These are phyloP conservation scores for Dicyrtomina minuta DNA, from an alignment of 2,888 invertebrate genomes.

Conservation along the genomic window DNA sequence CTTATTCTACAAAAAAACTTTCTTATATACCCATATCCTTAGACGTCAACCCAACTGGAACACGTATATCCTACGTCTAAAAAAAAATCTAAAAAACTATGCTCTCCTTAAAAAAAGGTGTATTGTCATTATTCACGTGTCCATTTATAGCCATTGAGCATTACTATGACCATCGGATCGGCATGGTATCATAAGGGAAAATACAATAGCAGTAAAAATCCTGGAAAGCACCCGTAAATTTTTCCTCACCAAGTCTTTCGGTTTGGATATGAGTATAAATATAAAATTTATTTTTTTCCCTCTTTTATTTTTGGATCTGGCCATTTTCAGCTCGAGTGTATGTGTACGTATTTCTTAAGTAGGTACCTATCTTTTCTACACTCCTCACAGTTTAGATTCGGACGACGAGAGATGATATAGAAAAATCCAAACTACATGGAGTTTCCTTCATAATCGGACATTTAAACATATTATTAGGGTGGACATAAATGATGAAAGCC, in stretches of 20 bases:
- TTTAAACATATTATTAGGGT: constrained; percentile 28
- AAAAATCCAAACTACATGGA: constrained; percentile 16
- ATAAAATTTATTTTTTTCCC: neutral
- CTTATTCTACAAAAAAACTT: no score
- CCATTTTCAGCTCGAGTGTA: neutral
- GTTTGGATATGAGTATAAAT: no score
- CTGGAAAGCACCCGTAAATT: no score
- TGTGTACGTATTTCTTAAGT: neutral
- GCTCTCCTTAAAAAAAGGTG: no score
- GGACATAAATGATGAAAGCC: no score
- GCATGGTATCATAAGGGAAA: neutral
- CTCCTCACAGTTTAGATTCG: neutral
- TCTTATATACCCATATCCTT: no score
- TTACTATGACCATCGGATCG: neutral
- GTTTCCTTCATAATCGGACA: constrained; percentile 34
- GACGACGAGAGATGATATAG: neutral
- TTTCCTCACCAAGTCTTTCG: no score
- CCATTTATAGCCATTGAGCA: neutral
- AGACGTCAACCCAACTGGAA: no score
- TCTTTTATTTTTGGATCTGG: neutral
- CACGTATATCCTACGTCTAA: neutral
- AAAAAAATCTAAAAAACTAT: no score
- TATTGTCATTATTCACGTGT: no score
- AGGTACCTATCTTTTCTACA: neutral
- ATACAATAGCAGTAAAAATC: no score